Conservation (phyloP, 1,140 invertebrate genomes). For the Aphis craccivora region DNA sequence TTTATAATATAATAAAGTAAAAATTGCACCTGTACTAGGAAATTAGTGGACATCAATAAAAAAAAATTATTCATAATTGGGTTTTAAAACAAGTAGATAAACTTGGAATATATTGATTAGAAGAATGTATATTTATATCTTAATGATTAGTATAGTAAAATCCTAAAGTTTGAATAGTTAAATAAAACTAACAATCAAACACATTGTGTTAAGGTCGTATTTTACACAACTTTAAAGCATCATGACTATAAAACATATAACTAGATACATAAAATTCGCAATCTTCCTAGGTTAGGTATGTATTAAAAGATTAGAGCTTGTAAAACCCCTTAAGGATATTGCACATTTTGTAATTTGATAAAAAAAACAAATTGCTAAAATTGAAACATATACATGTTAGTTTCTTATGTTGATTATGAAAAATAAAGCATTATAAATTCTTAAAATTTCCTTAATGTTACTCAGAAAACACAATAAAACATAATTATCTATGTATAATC, state of each 20-base stretch:
- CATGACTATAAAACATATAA: not conserved
- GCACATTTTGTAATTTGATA: not conserved
- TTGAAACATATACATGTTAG: not conserved
- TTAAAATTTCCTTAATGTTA: not conserved
- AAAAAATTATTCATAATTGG: not conserved
- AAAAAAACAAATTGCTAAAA: too few species aligned
- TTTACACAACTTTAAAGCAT: not conserved
- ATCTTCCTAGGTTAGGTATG: not conserved
- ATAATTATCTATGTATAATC: not conserved
- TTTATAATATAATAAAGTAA: not conserved
- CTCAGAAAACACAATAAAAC: not conserved
- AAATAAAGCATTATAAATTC: not conserved
- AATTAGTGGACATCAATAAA: not conserved
- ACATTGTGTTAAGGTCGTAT: not conserved
- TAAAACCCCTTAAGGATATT: not conserved
- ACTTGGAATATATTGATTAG: not conserved
- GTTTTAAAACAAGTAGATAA: not conserved
- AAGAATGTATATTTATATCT: not conserved
- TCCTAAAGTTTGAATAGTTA: not conserved
- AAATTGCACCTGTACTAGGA: not conserved
- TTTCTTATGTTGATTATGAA: not conserved
- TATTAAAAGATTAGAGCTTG: conserved; percentile 8
- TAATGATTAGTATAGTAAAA: not conserved
- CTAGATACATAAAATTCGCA: not conserved
- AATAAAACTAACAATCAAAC: not conserved